Conservation (phyloP, 2,113 vertebrate genomes). For the Pampusana beccarii region DNA sequence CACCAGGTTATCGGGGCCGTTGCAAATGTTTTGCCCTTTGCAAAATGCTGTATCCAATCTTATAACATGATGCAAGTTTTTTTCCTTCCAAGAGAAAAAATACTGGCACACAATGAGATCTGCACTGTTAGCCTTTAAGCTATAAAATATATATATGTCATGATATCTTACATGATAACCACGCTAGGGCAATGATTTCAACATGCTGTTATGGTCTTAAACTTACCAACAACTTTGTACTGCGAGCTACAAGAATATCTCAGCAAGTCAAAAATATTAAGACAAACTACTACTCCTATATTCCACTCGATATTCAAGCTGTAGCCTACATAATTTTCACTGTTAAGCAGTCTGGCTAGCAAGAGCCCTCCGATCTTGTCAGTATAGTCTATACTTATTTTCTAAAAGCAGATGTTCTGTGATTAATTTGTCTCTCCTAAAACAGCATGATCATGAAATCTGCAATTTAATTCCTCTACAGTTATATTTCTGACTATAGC, state of each 20-base stretch:
- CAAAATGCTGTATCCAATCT: background rate
- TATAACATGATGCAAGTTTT: background rate
- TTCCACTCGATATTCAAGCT: background rate
- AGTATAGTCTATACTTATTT: background rate
- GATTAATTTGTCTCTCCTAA: conserved; percentile 29
- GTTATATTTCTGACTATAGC: background rate
- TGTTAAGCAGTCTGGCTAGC: background rate
- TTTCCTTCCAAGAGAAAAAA: background rate
- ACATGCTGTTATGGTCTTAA: background rate
- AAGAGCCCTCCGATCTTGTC: background rate
- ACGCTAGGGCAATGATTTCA: background rate
- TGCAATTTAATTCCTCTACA: background rate
- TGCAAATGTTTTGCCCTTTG: background rate
- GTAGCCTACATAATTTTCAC: background rate
- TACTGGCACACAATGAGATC: background rate
- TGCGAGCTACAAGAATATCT: background rate
- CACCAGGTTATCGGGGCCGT: background rate
- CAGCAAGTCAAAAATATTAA: conserved; percentile 13
- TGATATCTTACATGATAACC: background rate
- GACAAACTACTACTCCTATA: background rate
- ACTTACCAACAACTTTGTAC: background rate
- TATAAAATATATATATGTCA: background rate
- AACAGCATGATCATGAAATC: background rate
- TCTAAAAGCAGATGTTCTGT: background rate
- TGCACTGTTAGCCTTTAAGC: background rate